Evolutionary conservation across 2,113 vertebrate genomes (phyloP).

Genomic region (Tenebrosternarchus preto): DNA sequence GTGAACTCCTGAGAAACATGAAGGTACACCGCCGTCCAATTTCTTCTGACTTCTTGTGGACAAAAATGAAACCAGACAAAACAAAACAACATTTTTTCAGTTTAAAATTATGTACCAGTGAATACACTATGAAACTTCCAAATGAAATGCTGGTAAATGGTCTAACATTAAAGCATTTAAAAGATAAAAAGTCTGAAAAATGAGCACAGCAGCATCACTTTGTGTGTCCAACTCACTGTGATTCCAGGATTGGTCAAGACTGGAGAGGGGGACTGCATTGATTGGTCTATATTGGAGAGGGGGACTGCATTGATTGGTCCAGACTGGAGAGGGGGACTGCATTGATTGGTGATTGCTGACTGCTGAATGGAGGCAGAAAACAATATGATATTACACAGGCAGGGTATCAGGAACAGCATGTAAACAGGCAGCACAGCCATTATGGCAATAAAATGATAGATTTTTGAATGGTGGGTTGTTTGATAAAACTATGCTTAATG

Average conservation of each 20-base stretch:
- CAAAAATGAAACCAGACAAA: background rate
- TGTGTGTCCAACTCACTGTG: no score
- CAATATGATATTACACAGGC: conserved; percentile 4
- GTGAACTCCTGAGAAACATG: conserved; percentile 41
- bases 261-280: background rate
- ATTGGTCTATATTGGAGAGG: background rate
- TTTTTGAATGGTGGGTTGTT: no score
- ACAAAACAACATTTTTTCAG: background rate
- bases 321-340: background rate
- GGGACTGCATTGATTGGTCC: no score
- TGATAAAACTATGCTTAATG: no score
- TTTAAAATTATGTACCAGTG: background rate
- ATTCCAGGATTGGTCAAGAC: no score
- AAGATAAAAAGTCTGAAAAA: no score
- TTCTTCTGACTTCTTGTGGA: conserved; percentile 40
- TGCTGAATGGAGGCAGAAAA: conserved; percentile 1
- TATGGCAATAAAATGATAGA: background rate
- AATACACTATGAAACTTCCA: no score
- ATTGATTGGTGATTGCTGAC: background rate
- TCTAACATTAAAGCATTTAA: no score
- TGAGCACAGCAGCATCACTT: no score
- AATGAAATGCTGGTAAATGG: no score
- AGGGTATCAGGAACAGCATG: conserved; percentile 4
- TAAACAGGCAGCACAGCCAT: background rate
- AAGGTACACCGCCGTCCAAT: conserved; percentile 38